Evolutionary conservation across 2,888 invertebrate genomes (phyloP).

Genomic region (Drosophila rubida): DNA sequence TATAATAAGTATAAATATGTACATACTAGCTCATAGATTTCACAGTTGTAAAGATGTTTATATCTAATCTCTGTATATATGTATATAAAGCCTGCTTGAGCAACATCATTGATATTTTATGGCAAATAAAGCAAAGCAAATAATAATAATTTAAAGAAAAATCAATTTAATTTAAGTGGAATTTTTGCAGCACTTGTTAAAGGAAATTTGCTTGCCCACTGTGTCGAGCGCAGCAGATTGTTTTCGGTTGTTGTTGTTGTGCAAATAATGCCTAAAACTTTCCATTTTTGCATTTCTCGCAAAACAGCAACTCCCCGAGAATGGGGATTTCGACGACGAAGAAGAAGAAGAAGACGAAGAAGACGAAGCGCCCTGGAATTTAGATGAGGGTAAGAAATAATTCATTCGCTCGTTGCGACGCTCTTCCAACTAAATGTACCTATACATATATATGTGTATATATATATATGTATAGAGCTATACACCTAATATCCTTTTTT

Average conservation of each 20-base stretch:
- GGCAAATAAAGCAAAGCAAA: not conserved
- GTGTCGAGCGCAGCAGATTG: not conserved
- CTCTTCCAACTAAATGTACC: constrained; percentile 22
- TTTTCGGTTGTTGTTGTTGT: constrained; percentile 14
- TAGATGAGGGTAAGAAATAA: constrained; percentile 75
- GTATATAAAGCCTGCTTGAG: no score
- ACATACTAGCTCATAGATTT: no score
- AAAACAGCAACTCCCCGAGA: constrained; percentile 19
- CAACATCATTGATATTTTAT: no score
- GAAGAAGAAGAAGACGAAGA: constrained; percentile 13
- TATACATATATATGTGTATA: constrained; percentile 13
- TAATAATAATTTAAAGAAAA: not conserved
- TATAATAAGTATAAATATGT: no score
- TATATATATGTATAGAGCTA: constrained; percentile 21
- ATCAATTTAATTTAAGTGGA: no score
- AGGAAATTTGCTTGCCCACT: not conserved
- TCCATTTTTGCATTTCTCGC: constrained; percentile 55
- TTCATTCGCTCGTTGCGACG: constrained; percentile 73
- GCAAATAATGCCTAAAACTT: constrained; percentile 50
- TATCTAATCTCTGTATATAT: no score
- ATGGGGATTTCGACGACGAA: not conserved
- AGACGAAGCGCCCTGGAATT: constrained; percentile 56
- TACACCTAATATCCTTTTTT: constrained; percentile 69
- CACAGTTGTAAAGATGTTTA: no score
- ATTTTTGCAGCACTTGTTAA: no score